phyloP scores from a whole-genome alignment of 1,140 invertebrate species.

The Cylas formicarius region DNA sequence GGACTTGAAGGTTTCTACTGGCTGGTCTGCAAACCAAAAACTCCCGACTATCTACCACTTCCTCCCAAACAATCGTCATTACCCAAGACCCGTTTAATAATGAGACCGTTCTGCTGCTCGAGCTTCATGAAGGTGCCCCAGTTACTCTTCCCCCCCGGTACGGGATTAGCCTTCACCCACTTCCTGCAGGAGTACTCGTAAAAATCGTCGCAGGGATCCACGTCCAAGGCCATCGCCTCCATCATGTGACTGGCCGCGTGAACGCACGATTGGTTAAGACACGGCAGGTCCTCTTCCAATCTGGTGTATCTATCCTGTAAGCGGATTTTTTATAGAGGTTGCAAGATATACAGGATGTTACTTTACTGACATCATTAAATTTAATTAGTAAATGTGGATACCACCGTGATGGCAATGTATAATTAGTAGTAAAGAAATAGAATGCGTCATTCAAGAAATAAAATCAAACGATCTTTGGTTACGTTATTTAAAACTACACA shows the following conservation, averaged over 20 bases:
- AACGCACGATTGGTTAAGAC: constrained; percentile 77
- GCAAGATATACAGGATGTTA: too few relatives aligned
- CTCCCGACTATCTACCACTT: background rate
- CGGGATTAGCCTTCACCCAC: constrained; percentile 86
- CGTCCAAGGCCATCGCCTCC: constrained; percentile 68
- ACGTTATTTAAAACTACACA: too few relatives aligned
- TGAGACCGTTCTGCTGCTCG: constrained; percentile 84
- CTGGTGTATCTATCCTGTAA: constrained; percentile 36
- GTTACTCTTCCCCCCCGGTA: constrained; percentile 84
- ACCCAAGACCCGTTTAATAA: constrained; percentile 87
- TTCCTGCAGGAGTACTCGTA: constrained; percentile 90
- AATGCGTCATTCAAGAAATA: too few relatives aligned
- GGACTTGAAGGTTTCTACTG: constrained; percentile 55
- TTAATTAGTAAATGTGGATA: too few relatives aligned
- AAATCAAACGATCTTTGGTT: too few relatives aligned
- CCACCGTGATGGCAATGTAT: too few relatives aligned
- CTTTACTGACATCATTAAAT: too few relatives aligned
- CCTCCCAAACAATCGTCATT: constrained; percentile 17
- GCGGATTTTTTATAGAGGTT: constrained; percentile 11
- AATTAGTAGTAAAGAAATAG: too few relatives aligned
- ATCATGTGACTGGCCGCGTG: constrained; percentile 79
- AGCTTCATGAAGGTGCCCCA: constrained; percentile 95
- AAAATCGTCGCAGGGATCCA: constrained; percentile 91
- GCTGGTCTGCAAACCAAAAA: constrained; percentile 46
- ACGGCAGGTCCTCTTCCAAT: constrained; percentile 44